Evolutionary conservation across 2,888 invertebrate species (phyloP), one percentile per base, ranked within the genome.

Genomic region (Actias luna): DNA sequence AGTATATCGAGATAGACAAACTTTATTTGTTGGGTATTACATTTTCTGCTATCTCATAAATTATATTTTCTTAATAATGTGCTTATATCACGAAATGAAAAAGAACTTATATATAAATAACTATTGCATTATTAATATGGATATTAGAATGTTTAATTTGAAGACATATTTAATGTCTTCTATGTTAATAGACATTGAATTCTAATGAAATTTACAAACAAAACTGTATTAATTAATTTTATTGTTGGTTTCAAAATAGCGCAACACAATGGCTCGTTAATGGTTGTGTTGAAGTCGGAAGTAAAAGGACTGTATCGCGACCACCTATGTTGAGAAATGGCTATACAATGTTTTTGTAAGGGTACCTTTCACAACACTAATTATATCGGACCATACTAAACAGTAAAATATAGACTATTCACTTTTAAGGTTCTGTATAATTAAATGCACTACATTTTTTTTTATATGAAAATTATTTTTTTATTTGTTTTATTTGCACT

Each of bases 211-310:
- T 18, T 42, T 42, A n/a, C n/a, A 42, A n/a, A n/a, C 2, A 42
- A 7, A 18, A 42, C 5, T n/a, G 39, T 39, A n/a, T 5, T 39
- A 39, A n/a, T n/a, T 42, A 18, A 7, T 18, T 42, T 42, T 50
- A 25, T 25, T 16, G 29, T n/a, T 29, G 29, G n/a, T 55, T 55
- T n/a, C 29, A 29, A 55, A 29, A 29, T 55, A 29, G 2, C 16
- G 63, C 36, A 65, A 62, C 59, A 70, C 68, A 70, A 72, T 72
- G 60, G 65, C 61, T 65, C 67, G 62, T 61, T 63, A 61, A 5
- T 35, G 46, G 42, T 50, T 46, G 29, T 50, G 62, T 64, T 58
- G 55, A 62, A 39, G 63, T 59, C 65, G 70, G 72, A 67, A 67
- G 68, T 65, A 63, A 62, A n/a, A 57, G 57, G 46, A 60, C 57